Evolutionary conservation across 2,113 vertebrate genomes (phyloP).

Genomic region (Sprattus sprattus): DNA sequence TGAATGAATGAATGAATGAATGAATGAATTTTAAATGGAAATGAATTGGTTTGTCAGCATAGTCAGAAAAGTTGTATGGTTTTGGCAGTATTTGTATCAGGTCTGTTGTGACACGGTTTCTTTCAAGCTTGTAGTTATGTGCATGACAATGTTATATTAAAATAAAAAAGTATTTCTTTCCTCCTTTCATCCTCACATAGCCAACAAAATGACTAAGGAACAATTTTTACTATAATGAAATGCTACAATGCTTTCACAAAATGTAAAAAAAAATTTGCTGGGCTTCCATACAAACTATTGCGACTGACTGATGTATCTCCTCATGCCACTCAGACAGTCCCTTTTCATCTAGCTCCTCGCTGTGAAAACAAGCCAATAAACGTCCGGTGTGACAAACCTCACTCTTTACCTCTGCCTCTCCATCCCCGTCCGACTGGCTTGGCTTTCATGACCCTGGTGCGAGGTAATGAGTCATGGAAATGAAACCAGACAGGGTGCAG

Average conservation of each 20-base stretch:
- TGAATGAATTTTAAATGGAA: neutral
- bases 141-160: neutral
- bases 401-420: constrained; percentile 29
- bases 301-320: neutral
- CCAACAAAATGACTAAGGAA: neutral
- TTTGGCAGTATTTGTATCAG: neutral
- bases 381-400: constrained; percentile 47
- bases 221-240: neutral
- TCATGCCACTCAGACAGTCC: neutral
- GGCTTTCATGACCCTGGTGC: constrained; percentile 40
- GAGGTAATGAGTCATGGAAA: constrained; percentile 49
- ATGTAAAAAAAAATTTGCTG: neutral
- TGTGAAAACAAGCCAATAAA: constrained; percentile 52
- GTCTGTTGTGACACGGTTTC: neutral
- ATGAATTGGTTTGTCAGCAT: neutral
- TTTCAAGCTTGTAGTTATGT: neutral
- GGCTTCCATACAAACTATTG: neutral
- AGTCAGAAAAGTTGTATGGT: neutral
- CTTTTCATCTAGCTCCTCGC: neutral
- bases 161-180: neutral
- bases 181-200: constrained; percentile 1
- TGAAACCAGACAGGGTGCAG: constrained; percentile 44
- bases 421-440: constrained; percentile 20
- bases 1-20: neutral
- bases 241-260: neutral